These are phyloP conservation scores for Slavum lentiscoides DNA, from an alignment of 2,888 invertebrate species.

Conservation along the genomic window DNA sequence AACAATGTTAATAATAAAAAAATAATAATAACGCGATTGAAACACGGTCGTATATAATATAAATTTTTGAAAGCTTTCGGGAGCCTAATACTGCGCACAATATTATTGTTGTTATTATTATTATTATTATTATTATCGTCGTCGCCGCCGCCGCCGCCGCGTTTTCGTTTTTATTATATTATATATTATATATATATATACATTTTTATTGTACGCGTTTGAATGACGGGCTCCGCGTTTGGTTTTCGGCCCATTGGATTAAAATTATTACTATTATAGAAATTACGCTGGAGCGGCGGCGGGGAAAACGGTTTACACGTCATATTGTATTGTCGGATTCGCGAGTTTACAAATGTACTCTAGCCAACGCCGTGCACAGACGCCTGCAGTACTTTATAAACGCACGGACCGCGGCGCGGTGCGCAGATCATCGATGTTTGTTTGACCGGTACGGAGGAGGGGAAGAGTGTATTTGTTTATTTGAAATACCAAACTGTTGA, in stretches of 20 bases:
- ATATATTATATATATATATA: neutral
- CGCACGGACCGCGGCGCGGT: no score
- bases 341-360: no score
- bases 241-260: constrained; percentile 52
- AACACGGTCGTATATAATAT: constrained; percentile 6
- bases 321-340: no score
- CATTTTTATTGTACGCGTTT: neutral
- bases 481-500: no score
- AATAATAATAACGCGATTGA: constrained; percentile 37
- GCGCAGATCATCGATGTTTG: no score
- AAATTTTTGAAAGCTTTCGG: constrained; percentile 38
- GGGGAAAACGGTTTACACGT: no score
- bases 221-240: constrained; percentile 37
- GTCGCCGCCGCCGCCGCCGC: neutral
- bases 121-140: constrained; percentile 18
- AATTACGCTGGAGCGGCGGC: no score
- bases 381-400: no score
- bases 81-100: constrained; percentile 10
- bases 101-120: constrained; percentile 9
- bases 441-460: no score
- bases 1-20: constrained; percentile 51
- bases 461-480: no score
- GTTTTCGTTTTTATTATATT: no score
- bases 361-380: no score
- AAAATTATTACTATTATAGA: constrained; percentile 21